phyloP scores from a whole-genome alignment of 1,140 invertebrate species.

The Drosophila kurseongensis region DNA sequence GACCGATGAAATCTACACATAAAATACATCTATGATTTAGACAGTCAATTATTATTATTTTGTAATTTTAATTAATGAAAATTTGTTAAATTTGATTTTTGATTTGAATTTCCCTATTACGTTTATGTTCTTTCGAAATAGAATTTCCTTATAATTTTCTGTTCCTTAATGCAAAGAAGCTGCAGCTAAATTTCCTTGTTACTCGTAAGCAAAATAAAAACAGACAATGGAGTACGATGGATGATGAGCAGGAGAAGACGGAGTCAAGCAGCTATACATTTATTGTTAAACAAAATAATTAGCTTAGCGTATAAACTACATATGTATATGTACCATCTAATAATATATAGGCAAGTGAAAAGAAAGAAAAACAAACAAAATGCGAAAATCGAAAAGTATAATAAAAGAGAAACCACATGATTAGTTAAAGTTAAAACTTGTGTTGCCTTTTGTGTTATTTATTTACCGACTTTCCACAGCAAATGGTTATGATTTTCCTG shows the following conservation, averaged over 20 bases:
- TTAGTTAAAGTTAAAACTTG: slow-evolving; percentile 70
- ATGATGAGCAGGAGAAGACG: slow-evolving; percentile 9
- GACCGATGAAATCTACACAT: slow-evolving; percentile 22
- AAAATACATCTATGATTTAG: slow-evolving; percentile 43
- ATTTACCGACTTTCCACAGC: slow-evolving; percentile 16
- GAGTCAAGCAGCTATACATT: slow-evolving; percentile 76
- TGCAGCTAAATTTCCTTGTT: slow-evolving; percentile 69
- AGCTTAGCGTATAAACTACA: slow-evolving; percentile 78
- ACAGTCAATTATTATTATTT: slow-evolving; percentile 55
- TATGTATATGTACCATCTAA: slow-evolving; percentile 79
- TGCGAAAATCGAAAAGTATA: slow-evolving; percentile 60
- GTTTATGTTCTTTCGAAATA: slow-evolving; percentile 72
- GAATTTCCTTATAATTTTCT: slow-evolving; percentile 76
- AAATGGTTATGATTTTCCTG: slow-evolving; percentile 22
- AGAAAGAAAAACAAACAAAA: slow-evolving; percentile 42
- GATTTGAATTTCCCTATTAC: slow-evolving; percentile 60
- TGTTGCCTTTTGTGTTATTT: slow-evolving; percentile 52
- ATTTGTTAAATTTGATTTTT: slow-evolving; percentile 55
- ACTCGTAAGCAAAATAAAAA: slow-evolving; percentile 43
- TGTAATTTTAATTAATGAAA: slow-evolving; percentile 50
- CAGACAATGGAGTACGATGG: slow-evolving; percentile 22
- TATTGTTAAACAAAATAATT: slow-evolving; percentile 81
- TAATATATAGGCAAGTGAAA: slow-evolving; percentile 71
- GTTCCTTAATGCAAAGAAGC: slow-evolving; percentile 78
- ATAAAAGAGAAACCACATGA: slow-evolving; percentile 65